Conservation (phyloP, 2,888 invertebrate species). For the Eubasilissa splendida region DNA sequence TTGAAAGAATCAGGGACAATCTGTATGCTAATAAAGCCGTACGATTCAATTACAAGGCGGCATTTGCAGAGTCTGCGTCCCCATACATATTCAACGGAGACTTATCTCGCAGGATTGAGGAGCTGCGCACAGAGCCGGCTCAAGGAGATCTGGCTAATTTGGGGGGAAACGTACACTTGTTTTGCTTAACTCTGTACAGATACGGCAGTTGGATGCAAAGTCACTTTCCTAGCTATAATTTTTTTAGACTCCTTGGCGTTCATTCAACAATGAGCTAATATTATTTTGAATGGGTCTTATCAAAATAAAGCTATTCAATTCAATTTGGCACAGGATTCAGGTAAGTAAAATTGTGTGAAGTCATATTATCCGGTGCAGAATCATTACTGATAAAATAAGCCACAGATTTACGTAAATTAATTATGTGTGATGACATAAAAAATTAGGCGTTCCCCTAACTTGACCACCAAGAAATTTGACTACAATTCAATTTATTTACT, state of each 20-base stretch:
- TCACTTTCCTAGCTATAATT: not conserved
- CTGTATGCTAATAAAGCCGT: slow-evolving; percentile 56
- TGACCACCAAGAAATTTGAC: no score
- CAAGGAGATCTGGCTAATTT: not conserved
- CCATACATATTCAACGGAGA: slow-evolving; percentile 45
- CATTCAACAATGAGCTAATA: no score
- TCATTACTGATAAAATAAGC: not conserved
- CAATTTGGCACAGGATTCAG: no score
- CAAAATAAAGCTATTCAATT: no score
- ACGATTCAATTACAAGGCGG: slow-evolving; percentile 54
- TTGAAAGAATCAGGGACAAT: slow-evolving; percentile 55
- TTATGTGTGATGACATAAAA: not conserved
- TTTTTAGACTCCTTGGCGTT: no score
- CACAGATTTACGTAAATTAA: not conserved
- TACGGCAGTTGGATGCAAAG: not conserved
- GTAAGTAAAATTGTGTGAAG: no score
- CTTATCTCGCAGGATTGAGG: slow-evolving; percentile 38
- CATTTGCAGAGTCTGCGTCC: slow-evolving; percentile 42
- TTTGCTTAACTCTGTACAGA: not conserved
- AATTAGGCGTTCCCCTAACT: not conserved
- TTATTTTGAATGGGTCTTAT: no score
- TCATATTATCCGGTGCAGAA: no score
- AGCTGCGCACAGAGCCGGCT: slow-evolving; percentile 24
- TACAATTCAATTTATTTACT: no score
- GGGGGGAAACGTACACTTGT: not conserved